Percentiles rank a stretch among this genome's conserved stretches.
Conservation (phyloP, 2,888 invertebrate species). For the Hydroisotoma schaefferi region DNA sequence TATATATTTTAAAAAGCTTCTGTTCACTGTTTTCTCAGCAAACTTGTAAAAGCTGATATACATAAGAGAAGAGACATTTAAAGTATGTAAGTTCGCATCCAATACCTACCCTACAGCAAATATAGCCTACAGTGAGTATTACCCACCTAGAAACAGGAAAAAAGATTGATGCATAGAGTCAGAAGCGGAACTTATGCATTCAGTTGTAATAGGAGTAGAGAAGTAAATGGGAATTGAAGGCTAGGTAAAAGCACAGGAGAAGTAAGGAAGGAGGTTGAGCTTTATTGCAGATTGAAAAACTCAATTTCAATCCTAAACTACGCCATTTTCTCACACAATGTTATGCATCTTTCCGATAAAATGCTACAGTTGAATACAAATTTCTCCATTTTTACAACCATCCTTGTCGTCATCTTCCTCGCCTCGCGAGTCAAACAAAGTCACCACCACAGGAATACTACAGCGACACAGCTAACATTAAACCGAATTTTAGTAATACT, state of each 20-base stretch:
- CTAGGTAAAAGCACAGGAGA: background rate
- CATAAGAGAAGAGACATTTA: constrained; percentile 16
- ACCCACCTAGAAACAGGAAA: too few relatives aligned
- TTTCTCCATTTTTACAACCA: constrained; percentile 39
- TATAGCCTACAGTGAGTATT: too few relatives aligned
- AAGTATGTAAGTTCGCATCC: constrained; percentile 17
- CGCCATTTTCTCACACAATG: constrained; percentile 47
- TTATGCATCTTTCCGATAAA: constrained; percentile 48
- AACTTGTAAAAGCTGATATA: constrained; percentile 15
- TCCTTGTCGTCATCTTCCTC: background rate
- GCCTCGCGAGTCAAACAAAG: background rate
- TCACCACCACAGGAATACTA: too few relatives aligned
- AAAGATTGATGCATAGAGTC: too few relatives aligned
- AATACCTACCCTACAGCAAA: too few relatives aligned
- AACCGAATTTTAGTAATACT: too few relatives aligned
- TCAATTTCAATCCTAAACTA: constrained; percentile 49
- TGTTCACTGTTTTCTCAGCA: too few relatives aligned
- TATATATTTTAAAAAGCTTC: too few relatives aligned
- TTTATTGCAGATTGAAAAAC: constrained; percentile 50
- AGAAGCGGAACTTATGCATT: too few relatives aligned
- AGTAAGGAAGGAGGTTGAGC: constrained; percentile 21
- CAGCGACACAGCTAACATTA: too few relatives aligned
- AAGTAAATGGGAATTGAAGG: constrained; percentile 7
- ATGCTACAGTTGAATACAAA: constrained; percentile 47
- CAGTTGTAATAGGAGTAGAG: too few relatives aligned